Evolutionary conservation across 2,797 vertebrate species (phyloP).

Genomic region (Ctenochaetus hawaiiensis): DNA sequence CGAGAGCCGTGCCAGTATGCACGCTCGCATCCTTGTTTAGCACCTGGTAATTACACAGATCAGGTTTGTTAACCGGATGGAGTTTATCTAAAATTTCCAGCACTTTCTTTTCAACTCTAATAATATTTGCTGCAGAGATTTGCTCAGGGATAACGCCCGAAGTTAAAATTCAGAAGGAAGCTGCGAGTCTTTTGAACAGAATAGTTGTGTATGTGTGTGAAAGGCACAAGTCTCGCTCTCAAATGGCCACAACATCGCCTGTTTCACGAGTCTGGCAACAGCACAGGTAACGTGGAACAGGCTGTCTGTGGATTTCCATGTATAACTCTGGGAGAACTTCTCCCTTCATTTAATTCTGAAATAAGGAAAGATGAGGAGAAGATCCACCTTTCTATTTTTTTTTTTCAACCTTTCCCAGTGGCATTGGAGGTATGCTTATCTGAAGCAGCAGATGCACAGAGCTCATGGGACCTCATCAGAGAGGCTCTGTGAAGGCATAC

Average conservation of each 20-base stretch:
- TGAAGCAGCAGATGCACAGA: slow-evolving; percentile 82
- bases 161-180: slow-evolving; percentile 47
- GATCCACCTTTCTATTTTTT: slow-evolving; percentile 59
- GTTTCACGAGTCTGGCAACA: slow-evolving; percentile 29
- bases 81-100: slow-evolving; percentile 50
- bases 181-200: slow-evolving; percentile 51
- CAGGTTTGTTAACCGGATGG: slow-evolving; percentile 41
- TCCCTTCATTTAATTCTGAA: slow-evolving; percentile 66
- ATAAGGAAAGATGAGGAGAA: slow-evolving; percentile 56
- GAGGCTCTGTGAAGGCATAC: slow-evolving; percentile 77
- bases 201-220: slow-evolving; percentile 60
- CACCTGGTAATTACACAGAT: slow-evolving; percentile 52
- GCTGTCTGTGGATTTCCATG: slow-evolving; percentile 71
- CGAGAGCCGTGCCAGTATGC: slow-evolving; percentile 35
- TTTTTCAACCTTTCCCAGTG: slow-evolving; percentile 60
- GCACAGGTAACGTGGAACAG: slow-evolving; percentile 28
- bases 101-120: slow-evolving; percentile 18
- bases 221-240: slow-evolving; percentile 32
- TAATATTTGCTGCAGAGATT: slow-evolving; percentile 45
- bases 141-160: slow-evolving; percentile 15
- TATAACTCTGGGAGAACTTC: slow-evolving; percentile 69
- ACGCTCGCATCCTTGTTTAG: slow-evolving; percentile 43
- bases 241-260: slow-evolving; percentile 51
- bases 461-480: slow-evolving; percentile 87
- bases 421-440: slow-evolving; percentile 85